Evolutionary conservation across 2,888 invertebrate genomes (phyloP), one percentile per base, ranked within the genome.

Genomic region (Glaucopsyche alexis): DNA sequence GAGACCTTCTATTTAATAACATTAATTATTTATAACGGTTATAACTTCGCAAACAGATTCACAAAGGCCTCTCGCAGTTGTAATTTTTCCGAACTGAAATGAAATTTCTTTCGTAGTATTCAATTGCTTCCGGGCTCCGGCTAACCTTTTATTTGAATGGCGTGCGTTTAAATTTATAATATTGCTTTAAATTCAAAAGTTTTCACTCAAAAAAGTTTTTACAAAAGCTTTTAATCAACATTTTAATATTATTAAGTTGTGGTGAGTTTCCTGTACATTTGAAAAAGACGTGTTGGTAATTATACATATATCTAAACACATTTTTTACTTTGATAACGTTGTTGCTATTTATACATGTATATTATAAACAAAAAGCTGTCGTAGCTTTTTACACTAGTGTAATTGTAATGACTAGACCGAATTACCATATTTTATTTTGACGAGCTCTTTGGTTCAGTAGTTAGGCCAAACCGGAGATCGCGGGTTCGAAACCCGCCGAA

Each of bases 111-210:
- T 60, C 29, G 29, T 7, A 60, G 60, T 7, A 60, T 60, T 60
- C 60, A 60, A 60, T 60, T 7, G 29, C 60, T 60, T 60, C 60
- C 29, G 4, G 29, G 29, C 29, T 29, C 29, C 29, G 60, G 60
- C 60, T 29, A 29, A 7, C 13, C 29, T 29, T 60, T 60, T 38
- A 60, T 60, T 60, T 60, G 60, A 29, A 38, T 60, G 47, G 11
- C 47, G 47, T 47, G 60, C 29, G 60, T 60, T 29, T 60, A 60
- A 60, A 60, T 38, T 60, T 29, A 29, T n/a, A 60, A 60, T 60
- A 60, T 60, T 55, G 55, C 55, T 55, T 55, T 13, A 38, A 14
- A 47, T 47, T 47, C 42, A 42, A 55, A 55, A 55, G 55, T 55
- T 19, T 19, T 19, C 16, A 19, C 55, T 55, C 55, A 55, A 38